A percentile compares a stretch with the other conserved stretches of the same genome.
Conservation (phyloP, 1,140 invertebrate species). For the Lasioglossum baleicum region DNA sequence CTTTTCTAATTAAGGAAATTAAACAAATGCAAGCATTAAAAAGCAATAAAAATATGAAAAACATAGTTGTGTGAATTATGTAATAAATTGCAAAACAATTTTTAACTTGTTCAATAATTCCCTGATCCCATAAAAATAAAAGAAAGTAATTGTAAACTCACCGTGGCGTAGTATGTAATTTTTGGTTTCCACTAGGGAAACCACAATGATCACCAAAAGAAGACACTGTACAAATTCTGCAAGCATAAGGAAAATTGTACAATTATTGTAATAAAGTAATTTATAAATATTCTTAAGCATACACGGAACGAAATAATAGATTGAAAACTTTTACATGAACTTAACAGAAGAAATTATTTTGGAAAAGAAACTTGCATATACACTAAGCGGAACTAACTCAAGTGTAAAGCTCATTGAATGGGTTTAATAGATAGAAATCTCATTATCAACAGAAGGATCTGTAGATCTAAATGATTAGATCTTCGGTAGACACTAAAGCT, state of each 20-base stretch:
- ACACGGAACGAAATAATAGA: neutral
- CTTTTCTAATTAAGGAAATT: no score
- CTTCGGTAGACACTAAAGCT: neutral
- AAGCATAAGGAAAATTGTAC: conserved; percentile 29
- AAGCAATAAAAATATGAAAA: neutral
- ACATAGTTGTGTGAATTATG: no score
- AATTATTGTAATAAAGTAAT: neutral
- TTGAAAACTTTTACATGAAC: neutral
- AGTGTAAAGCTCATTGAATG: neutral
- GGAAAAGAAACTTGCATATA: neutral
- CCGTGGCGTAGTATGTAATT: conserved; percentile 70
- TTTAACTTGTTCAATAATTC: neutral
- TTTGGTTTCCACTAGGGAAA: conserved; percentile 71
- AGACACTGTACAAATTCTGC: conserved; percentile 44
- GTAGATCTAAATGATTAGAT: neutral
- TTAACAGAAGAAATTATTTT: neutral
- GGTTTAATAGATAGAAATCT: neutral
- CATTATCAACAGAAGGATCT: neutral
- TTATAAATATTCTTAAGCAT: neutral
- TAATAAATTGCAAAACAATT: no score
- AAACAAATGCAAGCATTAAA: neutral
- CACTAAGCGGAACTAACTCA: neutral
- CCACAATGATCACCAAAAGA: conserved; percentile 69
- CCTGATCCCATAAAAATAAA: neutral
- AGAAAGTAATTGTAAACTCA: conserved; percentile 57